Conservation (phyloP, 2,797 vertebrate species). For the Bradypodion ventrale region DNA sequence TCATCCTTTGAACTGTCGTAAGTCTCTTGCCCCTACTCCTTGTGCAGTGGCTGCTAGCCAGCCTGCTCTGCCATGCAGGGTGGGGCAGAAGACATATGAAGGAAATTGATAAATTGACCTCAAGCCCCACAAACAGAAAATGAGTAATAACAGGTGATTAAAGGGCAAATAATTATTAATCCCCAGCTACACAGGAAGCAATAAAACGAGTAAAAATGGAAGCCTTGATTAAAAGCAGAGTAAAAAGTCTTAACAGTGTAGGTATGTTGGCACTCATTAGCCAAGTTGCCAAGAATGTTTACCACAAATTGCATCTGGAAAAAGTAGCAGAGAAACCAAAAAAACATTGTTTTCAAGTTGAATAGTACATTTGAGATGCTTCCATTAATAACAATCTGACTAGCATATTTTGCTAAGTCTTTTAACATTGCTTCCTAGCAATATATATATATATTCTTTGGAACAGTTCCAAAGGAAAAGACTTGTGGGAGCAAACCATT, state of each 20-base stretch:
- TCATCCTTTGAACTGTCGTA: too few relatives aligned
- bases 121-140: not conserved
- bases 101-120: not conserved
- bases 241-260: not conserved
- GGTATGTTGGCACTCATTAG: not conserved
- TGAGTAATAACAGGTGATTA: not conserved
- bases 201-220: not conserved
- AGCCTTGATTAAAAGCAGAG: not conserved
- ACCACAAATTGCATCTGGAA: not conserved
- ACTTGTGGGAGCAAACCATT: not conserved
- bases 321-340: not conserved
- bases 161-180: not conserved
- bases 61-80: too few relatives aligned
- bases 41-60: too few relatives aligned
- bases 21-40: too few relatives aligned
- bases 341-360: not conserved
- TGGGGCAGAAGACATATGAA: not conserved
- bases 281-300: not conserved
- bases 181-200: not conserved
- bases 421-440: too few relatives aligned
- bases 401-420: too few relatives aligned
- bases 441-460: too few relatives aligned
- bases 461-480: not conserved
- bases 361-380: too few relatives aligned
- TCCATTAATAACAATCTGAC: too few relatives aligned